phyloP scores from a whole-genome alignment of 2,113 vertebrate genomes.

The Megatriorchis doriae region DNA sequence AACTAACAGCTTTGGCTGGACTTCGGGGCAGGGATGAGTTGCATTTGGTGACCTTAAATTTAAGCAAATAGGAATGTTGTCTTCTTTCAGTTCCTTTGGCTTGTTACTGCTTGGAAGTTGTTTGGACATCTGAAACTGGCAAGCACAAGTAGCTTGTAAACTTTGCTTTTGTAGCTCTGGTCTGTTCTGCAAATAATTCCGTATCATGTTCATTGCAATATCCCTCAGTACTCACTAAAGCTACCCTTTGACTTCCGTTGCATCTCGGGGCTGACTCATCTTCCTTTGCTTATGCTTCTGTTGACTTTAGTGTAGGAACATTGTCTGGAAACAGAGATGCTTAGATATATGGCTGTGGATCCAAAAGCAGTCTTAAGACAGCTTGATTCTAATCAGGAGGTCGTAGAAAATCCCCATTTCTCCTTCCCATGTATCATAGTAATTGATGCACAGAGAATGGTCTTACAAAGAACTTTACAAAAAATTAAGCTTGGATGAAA shows the following conservation, averaged over 20 bases:
- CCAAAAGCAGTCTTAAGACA: neutral
- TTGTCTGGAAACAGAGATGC: neutral
- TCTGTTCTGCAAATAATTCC: neutral
- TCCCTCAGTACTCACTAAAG: neutral
- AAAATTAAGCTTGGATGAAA: conserved; percentile 3
- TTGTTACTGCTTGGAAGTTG: neutral
- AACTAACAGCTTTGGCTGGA: neutral
- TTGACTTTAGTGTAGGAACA: neutral
- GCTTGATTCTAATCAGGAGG: neutral
- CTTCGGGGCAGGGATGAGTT: neutral
- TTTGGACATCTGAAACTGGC: neutral
- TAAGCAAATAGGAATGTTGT: neutral
- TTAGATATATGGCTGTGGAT: neutral
- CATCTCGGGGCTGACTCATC: neutral
- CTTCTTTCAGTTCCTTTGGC: neutral
- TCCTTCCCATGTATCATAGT: neutral
- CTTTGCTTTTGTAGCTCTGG: neutral
- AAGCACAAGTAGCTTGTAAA: neutral
- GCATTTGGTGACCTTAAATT: neutral
- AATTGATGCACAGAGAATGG: neutral
- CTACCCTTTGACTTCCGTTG: neutral
- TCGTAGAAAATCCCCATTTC: neutral
- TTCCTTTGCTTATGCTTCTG: neutral
- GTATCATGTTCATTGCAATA: neutral
- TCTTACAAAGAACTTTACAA: neutral